Percentiles rank a stretch among this genome's conserved stretches.
phyloP scores from a whole-genome alignment of 2,797 vertebrate species.

The Sebastes minor region DNA sequence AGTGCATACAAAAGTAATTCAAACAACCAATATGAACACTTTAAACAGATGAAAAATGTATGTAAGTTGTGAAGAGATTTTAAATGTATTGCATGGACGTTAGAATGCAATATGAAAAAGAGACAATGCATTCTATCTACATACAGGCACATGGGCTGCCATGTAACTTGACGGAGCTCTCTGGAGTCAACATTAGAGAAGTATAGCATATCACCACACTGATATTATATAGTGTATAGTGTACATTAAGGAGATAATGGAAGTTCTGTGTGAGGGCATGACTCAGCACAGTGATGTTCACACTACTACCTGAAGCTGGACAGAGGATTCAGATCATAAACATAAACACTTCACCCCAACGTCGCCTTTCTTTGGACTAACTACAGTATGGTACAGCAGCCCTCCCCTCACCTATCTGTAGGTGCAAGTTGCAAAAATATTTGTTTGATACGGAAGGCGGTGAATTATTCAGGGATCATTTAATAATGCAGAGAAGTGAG shows the following conservation, averaged over 20 bases:
- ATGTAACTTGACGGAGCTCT: not conserved
- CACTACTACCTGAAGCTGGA: not conserved
- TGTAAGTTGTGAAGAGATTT: not conserved
- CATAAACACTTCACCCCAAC: not conserved
- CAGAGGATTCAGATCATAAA: not conserved
- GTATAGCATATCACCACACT: not conserved
- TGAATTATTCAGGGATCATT: slow-evolving; percentile 90
- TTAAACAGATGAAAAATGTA: not conserved
- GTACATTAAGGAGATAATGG: not conserved
- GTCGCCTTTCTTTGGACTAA: not conserved
- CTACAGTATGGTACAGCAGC: not conserved
- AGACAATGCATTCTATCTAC: not conserved
- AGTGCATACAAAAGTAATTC: not conserved
- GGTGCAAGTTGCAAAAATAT: slow-evolving; percentile 84
- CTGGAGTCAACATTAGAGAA: not conserved
- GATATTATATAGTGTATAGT: not conserved
- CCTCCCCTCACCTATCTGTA: slow-evolving; percentile 70
- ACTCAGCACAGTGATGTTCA: slow-evolving; percentile 4
- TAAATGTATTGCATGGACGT: not conserved
- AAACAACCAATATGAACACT: not conserved
- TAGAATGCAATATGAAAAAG: not conserved
- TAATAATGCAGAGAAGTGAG: slow-evolving; percentile 89
- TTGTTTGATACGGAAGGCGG: slow-evolving; percentile 83
- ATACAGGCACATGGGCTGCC: not conserved
- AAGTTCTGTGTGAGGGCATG: not conserved